Conservation (phyloP, 1,140 invertebrate species). For the Drosophila burlai region DNA sequence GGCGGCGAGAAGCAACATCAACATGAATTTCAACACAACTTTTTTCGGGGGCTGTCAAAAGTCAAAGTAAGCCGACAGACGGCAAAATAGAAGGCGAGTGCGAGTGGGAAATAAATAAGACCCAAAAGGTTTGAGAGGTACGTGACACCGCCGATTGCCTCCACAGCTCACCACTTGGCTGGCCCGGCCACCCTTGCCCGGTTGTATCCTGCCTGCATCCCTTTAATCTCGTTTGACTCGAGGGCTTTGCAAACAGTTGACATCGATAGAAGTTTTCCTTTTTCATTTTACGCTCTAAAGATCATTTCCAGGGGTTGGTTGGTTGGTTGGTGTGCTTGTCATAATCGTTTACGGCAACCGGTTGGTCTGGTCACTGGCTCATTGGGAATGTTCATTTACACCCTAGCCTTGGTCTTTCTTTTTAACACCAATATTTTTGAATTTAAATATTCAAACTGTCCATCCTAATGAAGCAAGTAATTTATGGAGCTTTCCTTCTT, state of each 20-base stretch:
- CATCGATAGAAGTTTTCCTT: conserved; percentile 63
- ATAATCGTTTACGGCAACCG: conserved; percentile 47
- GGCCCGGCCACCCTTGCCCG: conserved; percentile 1
- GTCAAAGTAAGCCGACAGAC: conserved; percentile 75
- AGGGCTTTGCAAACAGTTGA: conserved; percentile 64
- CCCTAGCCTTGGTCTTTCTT: neutral
- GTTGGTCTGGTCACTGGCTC: conserved; percentile 15
- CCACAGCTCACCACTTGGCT: conserved; percentile 12
- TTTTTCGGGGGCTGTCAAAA: conserved; percentile 71
- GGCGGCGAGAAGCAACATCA: conserved; percentile 21
- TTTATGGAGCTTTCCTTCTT: neutral
- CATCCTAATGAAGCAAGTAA: neutral
- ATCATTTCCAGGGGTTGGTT: conserved; percentile 43
- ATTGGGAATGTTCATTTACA: conserved; percentile 5
- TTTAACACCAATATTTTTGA: too few species aligned
- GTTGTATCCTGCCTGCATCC: conserved; percentile 40
- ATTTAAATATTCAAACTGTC: neutral
- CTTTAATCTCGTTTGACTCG: conserved; percentile 69
- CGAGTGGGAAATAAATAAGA: conserved; percentile 43
- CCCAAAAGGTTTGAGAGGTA: conserved; percentile 44
- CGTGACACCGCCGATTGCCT: conserved; percentile 52
- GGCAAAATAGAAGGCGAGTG: conserved; percentile 39
- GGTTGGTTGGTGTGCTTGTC: conserved; percentile 8
- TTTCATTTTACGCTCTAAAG: conserved; percentile 37
- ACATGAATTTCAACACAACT: conserved; percentile 68